Evolutionary conservation across 1,140 invertebrate species (phyloP).

Genomic region (Rhagoletis zephyria): DNA sequence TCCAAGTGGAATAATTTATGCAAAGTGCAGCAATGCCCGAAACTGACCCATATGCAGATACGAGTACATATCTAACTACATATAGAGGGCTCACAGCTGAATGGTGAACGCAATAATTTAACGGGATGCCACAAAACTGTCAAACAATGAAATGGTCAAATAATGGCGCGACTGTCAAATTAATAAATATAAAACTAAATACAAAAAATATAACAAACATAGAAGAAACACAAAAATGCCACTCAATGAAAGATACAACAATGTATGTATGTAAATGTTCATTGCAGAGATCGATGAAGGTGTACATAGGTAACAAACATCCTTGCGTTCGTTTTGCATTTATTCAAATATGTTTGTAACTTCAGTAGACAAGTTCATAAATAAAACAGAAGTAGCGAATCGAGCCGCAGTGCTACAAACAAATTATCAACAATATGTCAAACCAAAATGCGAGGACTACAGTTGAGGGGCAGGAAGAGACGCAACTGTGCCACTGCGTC

Average conservation of each 20-base stretch:
- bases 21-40: conserved; percentile 5
- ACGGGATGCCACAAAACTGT: conserved; percentile 44
- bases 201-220: background rate
- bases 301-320: background rate
- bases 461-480: background rate
- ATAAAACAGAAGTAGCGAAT: conserved; percentile 23
- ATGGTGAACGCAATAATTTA: conserved; percentile 49
- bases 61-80: background rate
- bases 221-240: background rate
- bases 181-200: conserved; percentile 50
- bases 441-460: background rate
- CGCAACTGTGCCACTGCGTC: background rate
- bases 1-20: conserved; percentile 5
- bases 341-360: background rate
- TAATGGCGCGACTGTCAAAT: conserved; percentile 47
- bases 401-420: conserved; percentile 22
- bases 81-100: background rate
- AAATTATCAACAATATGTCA: conserved; percentile 53
- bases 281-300: background rate
- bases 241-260: background rate
- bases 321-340: too few species aligned
- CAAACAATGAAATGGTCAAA: conserved; percentile 41
- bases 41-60: background rate
- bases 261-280: too few species aligned
- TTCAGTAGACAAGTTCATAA: background rate